Percentiles rank a stretch among this genome's conserved stretches.
Evolutionary conservation across 2,888 invertebrate species (phyloP).

Genomic region (Sphaeridia pumilis): DNA sequence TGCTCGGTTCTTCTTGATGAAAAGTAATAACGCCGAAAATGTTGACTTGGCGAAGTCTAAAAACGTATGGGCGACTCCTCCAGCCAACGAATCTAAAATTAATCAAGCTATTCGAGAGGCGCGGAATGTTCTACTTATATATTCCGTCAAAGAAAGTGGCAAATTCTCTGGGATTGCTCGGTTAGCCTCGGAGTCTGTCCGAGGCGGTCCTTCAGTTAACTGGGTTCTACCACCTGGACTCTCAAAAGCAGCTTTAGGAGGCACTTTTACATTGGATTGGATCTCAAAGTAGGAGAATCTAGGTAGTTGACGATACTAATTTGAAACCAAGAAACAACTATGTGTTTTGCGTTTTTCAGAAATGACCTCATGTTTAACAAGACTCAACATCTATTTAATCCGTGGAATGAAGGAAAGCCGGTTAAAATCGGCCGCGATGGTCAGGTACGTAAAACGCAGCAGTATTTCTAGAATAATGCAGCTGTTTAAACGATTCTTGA

Average conservation of each 20-base stretch:
- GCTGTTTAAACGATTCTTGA: not conserved
- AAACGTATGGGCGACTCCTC: conserved; percentile 95
- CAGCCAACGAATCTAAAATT: conserved; percentile 90
- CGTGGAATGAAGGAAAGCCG: conserved; percentile 97
- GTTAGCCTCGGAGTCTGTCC: conserved; percentile 72
- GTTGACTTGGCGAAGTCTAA: conserved; percentile 86
- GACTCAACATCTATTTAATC: conserved; percentile 85
- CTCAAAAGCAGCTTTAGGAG: conserved; percentile 82
- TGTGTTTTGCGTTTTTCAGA: conserved; percentile 40
- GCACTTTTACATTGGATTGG: conserved; percentile 95
- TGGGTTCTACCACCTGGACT: conserved; percentile 92
- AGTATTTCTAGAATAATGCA: not conserved
- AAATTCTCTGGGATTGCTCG: conserved; percentile 81
- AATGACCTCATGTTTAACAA: conserved; percentile 85
- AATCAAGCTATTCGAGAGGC: conserved; percentile 89
- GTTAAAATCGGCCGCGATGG: conserved; percentile 99
- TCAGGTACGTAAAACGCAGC: conserved; percentile 40
- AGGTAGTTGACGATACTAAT: conserved; percentile 1
- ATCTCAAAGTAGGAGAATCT: conserved; percentile 55
- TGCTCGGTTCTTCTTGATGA: conserved; percentile 88
- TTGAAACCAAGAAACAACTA: not conserved
- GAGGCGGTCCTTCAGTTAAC: conserved; percentile 76
- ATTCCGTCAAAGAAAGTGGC: conserved; percentile 96
- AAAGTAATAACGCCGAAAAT: conserved; percentile 96
- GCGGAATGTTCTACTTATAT: conserved; percentile 85